These are phyloP conservation scores for Lutraria lutraria DNA, from an alignment of 2,888 invertebrate species.

Conservation along the genomic window DNA sequence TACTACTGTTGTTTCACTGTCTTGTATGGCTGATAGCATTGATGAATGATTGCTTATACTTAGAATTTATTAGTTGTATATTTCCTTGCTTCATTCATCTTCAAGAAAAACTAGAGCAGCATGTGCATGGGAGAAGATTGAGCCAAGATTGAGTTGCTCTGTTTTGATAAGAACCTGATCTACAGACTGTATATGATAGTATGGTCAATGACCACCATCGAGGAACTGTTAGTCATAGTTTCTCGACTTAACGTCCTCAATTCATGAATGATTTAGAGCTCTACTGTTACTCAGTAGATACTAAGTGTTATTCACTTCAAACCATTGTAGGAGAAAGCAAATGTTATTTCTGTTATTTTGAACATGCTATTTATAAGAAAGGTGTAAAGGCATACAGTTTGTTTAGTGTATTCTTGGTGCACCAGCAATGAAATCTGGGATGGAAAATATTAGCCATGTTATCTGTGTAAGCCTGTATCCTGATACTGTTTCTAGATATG, in stretches of 20 bases:
- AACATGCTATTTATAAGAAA: neutral
- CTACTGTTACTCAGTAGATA: no score
- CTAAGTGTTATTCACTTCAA: neutral
- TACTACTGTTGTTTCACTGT: neutral
- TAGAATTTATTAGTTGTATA: slow-evolving; percentile 3
- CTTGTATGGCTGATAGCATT: neutral
- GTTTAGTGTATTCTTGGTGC: neutral
- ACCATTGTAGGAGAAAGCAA: neutral
- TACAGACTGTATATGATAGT: slow-evolving; percentile 5
- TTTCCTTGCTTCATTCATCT: slow-evolving; percentile 19
- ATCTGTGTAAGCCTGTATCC: neutral
- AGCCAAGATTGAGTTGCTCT: slow-evolving; percentile 22
- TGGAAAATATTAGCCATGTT: neutral
- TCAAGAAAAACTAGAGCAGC: neutral
- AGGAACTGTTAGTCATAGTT: neutral
- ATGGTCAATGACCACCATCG: neutral
- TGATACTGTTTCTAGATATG: slow-evolving; percentile 21
- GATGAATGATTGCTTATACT: neutral
- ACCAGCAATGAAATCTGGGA: neutral
- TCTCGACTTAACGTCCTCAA: no score
- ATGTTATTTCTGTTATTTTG: neutral
- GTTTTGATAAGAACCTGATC: slow-evolving; percentile 10
- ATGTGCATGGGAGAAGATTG: slow-evolving; percentile 23
- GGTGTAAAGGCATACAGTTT: neutral
- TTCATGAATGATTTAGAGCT: no score